These are phyloP conservation scores for Steatocranus sp. DNA, from an alignment of 2,797 vertebrate species.

Conservation along the genomic window DNA sequence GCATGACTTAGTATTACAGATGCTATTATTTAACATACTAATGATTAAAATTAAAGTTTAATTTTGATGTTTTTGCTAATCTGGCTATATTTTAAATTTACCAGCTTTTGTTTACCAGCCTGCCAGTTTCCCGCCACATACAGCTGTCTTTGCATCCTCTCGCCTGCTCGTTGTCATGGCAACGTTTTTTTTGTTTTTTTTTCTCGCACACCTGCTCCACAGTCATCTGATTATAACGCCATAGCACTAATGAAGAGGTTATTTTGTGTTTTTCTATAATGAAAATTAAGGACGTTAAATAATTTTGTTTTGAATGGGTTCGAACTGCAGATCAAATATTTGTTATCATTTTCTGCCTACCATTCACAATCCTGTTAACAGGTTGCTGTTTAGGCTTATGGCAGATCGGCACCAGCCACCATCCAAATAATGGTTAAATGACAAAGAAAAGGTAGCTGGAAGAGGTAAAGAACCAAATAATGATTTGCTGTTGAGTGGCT, in stretches of 20 bases:
- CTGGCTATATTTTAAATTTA: neutral
- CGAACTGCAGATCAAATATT: conserved; percentile 21
- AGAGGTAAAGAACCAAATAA: neutral
- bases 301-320: neutral
- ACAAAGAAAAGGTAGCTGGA: neutral
- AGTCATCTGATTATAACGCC: neutral
- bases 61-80: neutral
- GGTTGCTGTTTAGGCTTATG: neutral
- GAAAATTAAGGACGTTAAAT: neutral
- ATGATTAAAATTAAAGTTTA: neutral
- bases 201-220: neutral
- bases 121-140: neutral
- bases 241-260: neutral
- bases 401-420: neutral
- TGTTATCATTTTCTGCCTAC: conserved; percentile 27
- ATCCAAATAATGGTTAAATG: neutral
- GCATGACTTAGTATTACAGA: neutral
- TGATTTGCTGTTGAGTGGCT: neutral
- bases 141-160: neutral
- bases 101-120: neutral
- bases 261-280: neutral
- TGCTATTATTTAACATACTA: neutral
- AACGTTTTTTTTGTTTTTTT: neutral
- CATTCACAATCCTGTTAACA: conserved; percentile 8
- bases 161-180: neutral